Conservation (phyloP, 1,140 invertebrate genomes). For the Sinonovacula constricta region DNA sequence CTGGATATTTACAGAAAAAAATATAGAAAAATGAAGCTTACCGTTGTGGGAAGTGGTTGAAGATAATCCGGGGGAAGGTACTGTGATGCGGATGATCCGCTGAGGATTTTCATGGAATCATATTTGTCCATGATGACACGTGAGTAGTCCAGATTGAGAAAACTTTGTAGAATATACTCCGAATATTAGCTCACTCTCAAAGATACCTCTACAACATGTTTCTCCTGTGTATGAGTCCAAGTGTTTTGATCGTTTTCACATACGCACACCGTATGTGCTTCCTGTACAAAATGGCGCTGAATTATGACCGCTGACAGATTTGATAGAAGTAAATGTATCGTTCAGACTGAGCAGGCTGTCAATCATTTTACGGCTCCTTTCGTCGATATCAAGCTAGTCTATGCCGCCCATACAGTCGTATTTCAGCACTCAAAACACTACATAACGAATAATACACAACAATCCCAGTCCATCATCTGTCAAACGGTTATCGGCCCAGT, state of each 20-base stretch:
- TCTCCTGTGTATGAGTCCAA: too few species aligned
- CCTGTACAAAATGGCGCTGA: conserved; percentile 40
- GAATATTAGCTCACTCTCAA: too few species aligned
- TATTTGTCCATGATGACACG: conserved; percentile 32
- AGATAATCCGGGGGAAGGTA: conserved; percentile 77
- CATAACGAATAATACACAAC: conserved; percentile 19
- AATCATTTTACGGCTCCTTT: conserved; percentile 46
- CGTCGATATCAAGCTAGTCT: conserved; percentile 26
- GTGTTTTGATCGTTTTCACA: too few species aligned
- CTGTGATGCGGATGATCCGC: conserved; percentile 72
- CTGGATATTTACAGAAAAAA: too few species aligned
- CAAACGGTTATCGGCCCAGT: background rate
- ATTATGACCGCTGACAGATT: conserved; percentile 49
- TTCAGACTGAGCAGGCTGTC: conserved; percentile 35
- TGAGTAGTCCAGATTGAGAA: too few species aligned
- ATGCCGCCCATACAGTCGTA: conserved; percentile 51
- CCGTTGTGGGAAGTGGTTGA: conserved; percentile 77
- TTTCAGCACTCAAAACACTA: conserved; percentile 38
- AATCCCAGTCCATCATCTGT: conserved; percentile 30
- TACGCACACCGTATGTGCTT: background rate
- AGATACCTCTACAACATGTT: too few species aligned
- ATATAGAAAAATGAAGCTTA: too few species aligned
- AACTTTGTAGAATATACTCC: too few species aligned
- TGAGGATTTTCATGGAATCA: conserved; percentile 65
- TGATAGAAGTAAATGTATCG: conserved; percentile 54